A percentile compares a stretch with the other conserved stretches of the same genome.
Conservation (phyloP, 2,797 vertebrate genomes). For the Catostomus latipinnis region DNA sequence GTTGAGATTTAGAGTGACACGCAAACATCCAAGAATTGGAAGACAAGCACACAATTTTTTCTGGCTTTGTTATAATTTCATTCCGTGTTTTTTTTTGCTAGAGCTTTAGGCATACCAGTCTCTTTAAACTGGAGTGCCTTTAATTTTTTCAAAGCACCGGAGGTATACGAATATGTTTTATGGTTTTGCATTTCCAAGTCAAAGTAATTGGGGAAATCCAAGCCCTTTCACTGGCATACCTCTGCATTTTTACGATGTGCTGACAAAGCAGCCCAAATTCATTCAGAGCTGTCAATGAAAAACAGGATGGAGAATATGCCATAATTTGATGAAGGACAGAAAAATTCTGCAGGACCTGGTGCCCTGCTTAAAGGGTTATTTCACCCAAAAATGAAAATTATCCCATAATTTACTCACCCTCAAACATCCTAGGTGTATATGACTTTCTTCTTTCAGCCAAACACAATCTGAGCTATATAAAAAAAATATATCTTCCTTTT, state of each 20-base stretch:
- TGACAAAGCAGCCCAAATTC: slow-evolving; percentile 20
- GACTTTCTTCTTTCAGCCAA: too few species aligned
- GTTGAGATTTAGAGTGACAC: slow-evolving; percentile 4
- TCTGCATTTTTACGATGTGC: slow-evolving; percentile 41
- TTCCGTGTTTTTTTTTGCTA: slow-evolving; percentile 39
- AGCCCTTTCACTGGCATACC: slow-evolving; percentile 37
- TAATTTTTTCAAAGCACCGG: slow-evolving; percentile 43
- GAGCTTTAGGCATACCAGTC: slow-evolving; percentile 20
- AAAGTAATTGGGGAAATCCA: slow-evolving; percentile 40
- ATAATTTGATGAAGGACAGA: slow-evolving; percentile 15
- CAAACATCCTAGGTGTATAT: too few species aligned
- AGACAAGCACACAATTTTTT: slow-evolving; percentile 3
- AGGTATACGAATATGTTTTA: slow-evolving; percentile 40
- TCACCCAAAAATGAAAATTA: neutral
- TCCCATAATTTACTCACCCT: too few species aligned
- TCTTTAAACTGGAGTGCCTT: slow-evolving; percentile 22
- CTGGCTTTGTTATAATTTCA: slow-evolving; percentile 1
- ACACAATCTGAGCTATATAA: too few species aligned
- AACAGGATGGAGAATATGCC: slow-evolving; percentile 1
- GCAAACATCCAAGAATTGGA: neutral
- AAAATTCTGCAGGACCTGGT: neutral
- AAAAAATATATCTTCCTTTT: too few species aligned
- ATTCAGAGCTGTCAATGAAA: slow-evolving; percentile 6
- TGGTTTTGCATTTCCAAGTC: slow-evolving; percentile 36
- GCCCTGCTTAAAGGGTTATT: neutral